phyloP scores from a whole-genome alignment of 2,888 invertebrate genomes.

The Tortrix viridana region DNA sequence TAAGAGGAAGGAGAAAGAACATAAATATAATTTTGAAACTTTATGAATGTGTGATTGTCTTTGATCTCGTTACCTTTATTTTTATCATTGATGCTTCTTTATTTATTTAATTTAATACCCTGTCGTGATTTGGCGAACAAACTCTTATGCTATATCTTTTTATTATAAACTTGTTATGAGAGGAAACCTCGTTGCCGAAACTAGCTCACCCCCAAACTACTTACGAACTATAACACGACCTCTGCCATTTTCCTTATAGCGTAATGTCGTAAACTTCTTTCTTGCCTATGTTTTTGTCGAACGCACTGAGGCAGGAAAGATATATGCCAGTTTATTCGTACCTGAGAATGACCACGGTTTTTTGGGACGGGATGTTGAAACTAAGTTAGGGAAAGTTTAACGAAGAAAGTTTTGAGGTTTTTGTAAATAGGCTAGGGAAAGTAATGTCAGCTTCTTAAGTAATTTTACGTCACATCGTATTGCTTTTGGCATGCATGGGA shows the following conservation, averaged over 20 bases:
- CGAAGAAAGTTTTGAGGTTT: conserved; percentile 48
- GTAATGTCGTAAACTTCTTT: conserved; percentile 61
- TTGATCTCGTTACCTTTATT: too few relatives aligned
- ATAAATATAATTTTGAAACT: too few relatives aligned
- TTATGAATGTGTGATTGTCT: too few relatives aligned
- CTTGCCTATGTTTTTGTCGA: conserved; percentile 58
- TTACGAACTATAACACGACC: conserved; percentile 43
- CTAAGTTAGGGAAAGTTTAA: conserved; percentile 56
- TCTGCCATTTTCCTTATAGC: conserved; percentile 55
- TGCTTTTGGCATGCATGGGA: not conserved
- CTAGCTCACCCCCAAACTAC: conserved; percentile 44
- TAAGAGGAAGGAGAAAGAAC: too few relatives aligned
- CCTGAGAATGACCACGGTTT: conserved; percentile 59
- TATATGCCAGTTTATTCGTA: conserved; percentile 51
- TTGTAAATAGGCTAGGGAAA: conserved; percentile 46
- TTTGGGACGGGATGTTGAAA: conserved; percentile 42
- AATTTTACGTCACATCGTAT: not conserved
- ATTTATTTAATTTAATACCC: not conserved
- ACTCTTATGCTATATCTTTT: too few relatives aligned
- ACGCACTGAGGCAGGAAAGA: conserved; percentile 57
- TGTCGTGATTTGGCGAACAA: too few relatives aligned
- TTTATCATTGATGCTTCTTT: too few relatives aligned
- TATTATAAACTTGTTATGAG: conserved; percentile 22
- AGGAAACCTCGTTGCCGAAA: conserved; percentile 11
- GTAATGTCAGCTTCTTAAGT: not conserved